Percentiles rank a stretch among this genome's conserved stretches.
phyloP scores from a whole-genome alignment of 2,113 vertebrate species.

The Phyllostomus hastatus region DNA sequence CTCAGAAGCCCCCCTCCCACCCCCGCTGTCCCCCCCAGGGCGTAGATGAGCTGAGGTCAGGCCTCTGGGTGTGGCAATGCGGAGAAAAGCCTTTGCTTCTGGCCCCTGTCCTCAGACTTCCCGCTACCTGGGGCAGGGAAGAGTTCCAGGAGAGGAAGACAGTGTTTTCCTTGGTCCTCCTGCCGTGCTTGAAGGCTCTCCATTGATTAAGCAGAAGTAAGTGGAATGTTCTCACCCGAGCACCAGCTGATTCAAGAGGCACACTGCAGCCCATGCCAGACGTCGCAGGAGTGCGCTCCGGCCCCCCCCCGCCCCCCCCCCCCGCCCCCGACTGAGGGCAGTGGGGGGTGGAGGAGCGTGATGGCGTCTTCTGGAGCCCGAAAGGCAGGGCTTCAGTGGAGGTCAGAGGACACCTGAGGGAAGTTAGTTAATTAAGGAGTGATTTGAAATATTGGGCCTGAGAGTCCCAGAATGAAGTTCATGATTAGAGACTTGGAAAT shows the following conservation, averaged over 20 bases:
- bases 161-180: neutral
- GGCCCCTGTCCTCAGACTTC: neutral
- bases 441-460: neutral
- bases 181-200: neutral
- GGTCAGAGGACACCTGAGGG: neutral
- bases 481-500: neutral
- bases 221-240: neutral
- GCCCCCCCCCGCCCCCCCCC: no score
- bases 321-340: neutral
- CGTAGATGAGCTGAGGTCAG: neutral
- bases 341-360: neutral
- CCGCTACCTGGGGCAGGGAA: neutral
- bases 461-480: neutral
- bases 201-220: neutral
- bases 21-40: neutral
- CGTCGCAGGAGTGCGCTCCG: fast-evolving
- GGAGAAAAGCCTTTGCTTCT: neutral
- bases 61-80: neutral
- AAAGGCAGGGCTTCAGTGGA: neutral
- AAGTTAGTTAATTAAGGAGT: neutral
- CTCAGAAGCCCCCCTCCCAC: neutral
- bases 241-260: neutral
- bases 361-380: fast-evolving
- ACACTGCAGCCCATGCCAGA: neutral
- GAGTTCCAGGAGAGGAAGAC: neutral